Evolutionary conservation across 1,140 invertebrate genomes (phyloP), one percentile per base, ranked within the genome.

Genomic region (Pseudomyrmex pallidus): DNA sequence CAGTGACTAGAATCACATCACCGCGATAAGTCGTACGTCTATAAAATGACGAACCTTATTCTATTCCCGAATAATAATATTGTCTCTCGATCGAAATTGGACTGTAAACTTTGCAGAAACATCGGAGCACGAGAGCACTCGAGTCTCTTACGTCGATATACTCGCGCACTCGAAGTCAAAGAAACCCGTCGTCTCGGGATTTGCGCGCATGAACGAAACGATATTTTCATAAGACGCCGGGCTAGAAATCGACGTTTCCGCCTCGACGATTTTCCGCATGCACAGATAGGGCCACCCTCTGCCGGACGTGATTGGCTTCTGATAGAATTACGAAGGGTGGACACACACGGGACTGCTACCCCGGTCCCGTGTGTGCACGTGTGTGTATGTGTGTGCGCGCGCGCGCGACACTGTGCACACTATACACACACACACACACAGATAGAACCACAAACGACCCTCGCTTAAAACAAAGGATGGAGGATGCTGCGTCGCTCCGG

Each of bases 291-390:
- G 84, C 90, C 85, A 85, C 89, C 90, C 87, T 91, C 84, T 67
- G 78, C 90, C 88, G 91, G 90, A 92, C 91, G 90, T 92, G 92
- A 93, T 93, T 93, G 92, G 92, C 92, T 93, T 91, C 91, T 92
- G 92, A 93, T 93, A 92, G 92, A 92, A 93, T 93, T 93, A 93
- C 91, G 90, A 89, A 90, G 91, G 91, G 90, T 90, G 89, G 86
- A 91, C 85, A 86, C 85, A 86, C 73, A 85, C 56, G 83, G 86
- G 67, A 84, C 86, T 85, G 80, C 73, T 80, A 67, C 64, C 73
- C 68, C 82, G 50, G 68, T 86, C 56, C 73, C 68, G 20, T 82
- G 85, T 85, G 82, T 83, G 22, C 25, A 2, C 22, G 12, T 35
- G 57, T 48, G 56, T 52, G 12, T 35, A 50, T 54, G 56, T 52